A percentile compares a stretch with the other conserved stretches of the same genome.
These are phyloP conservation scores for Epinephelus fuscoguttatus DNA, from an alignment of 2,113 vertebrate species.

Conservation along the genomic window DNA sequence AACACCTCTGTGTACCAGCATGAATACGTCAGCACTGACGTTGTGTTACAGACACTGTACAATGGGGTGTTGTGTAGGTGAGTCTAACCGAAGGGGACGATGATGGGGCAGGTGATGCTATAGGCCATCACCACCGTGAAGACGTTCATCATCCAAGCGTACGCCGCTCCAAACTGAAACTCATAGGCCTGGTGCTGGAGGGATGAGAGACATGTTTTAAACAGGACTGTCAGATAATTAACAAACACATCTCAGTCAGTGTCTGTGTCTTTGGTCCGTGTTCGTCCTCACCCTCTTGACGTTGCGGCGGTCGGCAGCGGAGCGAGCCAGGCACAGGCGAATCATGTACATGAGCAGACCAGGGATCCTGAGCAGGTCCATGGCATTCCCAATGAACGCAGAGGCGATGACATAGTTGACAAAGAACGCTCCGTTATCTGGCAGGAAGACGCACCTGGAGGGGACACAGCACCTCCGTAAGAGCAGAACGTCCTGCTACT, in stretches of 20 bases:
- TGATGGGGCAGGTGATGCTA: slow-evolving; percentile 99
- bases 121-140: slow-evolving; percentile 99
- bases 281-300: slow-evolving; percentile 90
- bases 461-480: neutral
- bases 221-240: neutral
- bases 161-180: slow-evolving; percentile 98
- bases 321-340: slow-evolving; percentile 94
- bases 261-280: neutral
- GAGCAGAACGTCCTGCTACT: neutral
- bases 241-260: neutral
- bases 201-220: neutral
- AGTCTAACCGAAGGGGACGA: slow-evolving; percentile 94
- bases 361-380: slow-evolving; percentile 96
- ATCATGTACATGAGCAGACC: slow-evolving; percentile 99
- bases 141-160: slow-evolving; percentile 99
- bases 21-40: neutral
- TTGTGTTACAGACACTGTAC: no score
- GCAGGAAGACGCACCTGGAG: slow-evolving; percentile 95
- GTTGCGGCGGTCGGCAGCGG: slow-evolving; percentile 93
- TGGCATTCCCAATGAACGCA: slow-evolving; percentile 97
- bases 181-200: slow-evolving; percentile 96
- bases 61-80: neutral
- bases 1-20: no score
- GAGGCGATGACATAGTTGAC: slow-evolving; percentile 98
- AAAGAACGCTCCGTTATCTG: slow-evolving; percentile 97